Conservation (phyloP, 30 jellyfish, hydroid and myxozoan genomes). For the Turritopsis dohrnii region DNA sequence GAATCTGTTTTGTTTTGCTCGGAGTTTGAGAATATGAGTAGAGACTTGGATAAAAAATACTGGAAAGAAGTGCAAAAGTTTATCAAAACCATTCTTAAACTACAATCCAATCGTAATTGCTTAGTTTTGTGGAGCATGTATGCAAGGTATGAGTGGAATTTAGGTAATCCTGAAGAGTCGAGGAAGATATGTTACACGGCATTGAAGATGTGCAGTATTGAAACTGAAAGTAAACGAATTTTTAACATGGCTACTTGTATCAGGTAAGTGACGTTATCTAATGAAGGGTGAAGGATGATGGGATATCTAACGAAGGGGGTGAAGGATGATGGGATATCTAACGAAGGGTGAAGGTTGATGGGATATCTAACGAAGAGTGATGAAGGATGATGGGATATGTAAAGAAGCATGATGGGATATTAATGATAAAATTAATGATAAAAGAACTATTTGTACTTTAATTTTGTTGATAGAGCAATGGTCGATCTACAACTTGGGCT, state of each 20-base stretch:
- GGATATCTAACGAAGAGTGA: too few relatives aligned
- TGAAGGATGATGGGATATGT: too few relatives aligned
- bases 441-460: background rate
- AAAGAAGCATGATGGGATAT: too few relatives aligned
- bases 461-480: background rate
- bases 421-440: too few relatives aligned
- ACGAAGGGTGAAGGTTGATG: too few relatives aligned
- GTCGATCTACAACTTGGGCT: background rate
- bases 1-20: slow-evolving; percentile 42
- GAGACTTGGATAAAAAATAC: slow-evolving; percentile 11
- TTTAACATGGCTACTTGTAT: slow-evolving; percentile 6
- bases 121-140: slow-evolving; percentile 67
- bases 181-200: slow-evolving; percentile 64
- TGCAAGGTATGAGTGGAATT: slow-evolving; percentile 62
- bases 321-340: too few relatives aligned
- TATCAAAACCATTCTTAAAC: slow-evolving; percentile 56
- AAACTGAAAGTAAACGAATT: background rate
- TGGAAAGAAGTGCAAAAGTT: slow-evolving; percentile 44
- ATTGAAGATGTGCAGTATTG: slow-evolving; percentile 12
- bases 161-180: slow-evolving; percentile 64
- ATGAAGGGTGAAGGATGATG: too few relatives aligned
- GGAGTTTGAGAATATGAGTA: background rate
- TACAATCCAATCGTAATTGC: slow-evolving; percentile 58
- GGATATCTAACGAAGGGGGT: too few relatives aligned
- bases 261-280: slow-evolving; percentile 26